Base-by-base conservation (phyloP, 92 coral and sea anemone species). In the Phenganax stokvisi region DNA sequence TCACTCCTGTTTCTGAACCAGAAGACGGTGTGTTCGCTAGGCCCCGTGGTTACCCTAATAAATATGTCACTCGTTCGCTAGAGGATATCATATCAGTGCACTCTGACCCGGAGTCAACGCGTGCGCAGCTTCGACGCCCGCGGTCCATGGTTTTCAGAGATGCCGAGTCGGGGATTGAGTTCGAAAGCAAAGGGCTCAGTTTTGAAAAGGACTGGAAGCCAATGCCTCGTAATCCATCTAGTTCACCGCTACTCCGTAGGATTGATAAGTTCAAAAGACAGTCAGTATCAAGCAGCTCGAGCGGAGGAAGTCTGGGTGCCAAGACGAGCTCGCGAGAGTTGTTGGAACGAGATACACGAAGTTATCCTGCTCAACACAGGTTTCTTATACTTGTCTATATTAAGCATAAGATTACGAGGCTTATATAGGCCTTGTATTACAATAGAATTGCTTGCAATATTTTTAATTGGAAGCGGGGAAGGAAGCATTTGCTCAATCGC, bases 231-330 rank as follows among this genome's bases (percentile, higher is more conserved):
- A 54, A 62, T 44, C 73, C 60, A 6, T 62, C 83, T 1, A 51
- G 74, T 53, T 79, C 83, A 8, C 83, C 83, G 27, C 20, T 79
- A n/a, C 74, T 79, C n/a, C 83, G 83, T 11, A 67, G 83, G 13
- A 79, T 79, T 53, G 83, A 79, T 44, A 79, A 79, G 74, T 79
- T 79, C 62, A 64, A 79, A 27, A 79, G 83, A 51, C 83, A 67
- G 53, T 79, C 83, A 27, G 83, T 79, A 64, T 79, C 83, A 29
- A 79, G 83, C n/a, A 79, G 83, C 28, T 79, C 83, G 0, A 79
- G 83, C 17, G 62, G 44, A 0, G 61, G 83, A 1, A 79, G 83
- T 54, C 17, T 64, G 58, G 83, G 83, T 47, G 61, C 62, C 28
- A 63, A 79, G 37, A 47, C 83, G 10, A 64, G 16, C 12, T 79